These are phyloP conservation scores for Hesperophylax magnus DNA, from an alignment of 1,140 invertebrate genomes.

Conservation along the genomic window DNA sequence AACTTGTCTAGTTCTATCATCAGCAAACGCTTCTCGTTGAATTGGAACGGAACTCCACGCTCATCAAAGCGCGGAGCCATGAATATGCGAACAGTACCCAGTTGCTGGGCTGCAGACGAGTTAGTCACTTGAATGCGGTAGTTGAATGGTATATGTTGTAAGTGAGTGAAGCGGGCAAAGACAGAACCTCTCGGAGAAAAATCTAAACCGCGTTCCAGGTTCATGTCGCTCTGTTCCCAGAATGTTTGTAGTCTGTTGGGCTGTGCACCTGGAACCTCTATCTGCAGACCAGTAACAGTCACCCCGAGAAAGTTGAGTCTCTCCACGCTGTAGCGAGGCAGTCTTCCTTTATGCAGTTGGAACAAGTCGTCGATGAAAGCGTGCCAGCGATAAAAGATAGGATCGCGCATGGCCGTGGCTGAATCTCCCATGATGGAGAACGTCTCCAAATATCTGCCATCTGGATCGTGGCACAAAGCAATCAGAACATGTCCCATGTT, in stretches of 20 bases:
- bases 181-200: conserved; percentile 81
- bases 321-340: conserved; percentile 73
- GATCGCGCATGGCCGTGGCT: conserved; percentile 86
- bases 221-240: conserved; percentile 83
- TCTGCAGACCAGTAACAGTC: conserved; percentile 70
- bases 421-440: conserved; percentile 78
- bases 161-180: conserved; percentile 79
- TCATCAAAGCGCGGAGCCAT: conserved; percentile 81
- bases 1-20: conserved; percentile 88
- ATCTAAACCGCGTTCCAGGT: conserved; percentile 82
- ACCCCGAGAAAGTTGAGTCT: conserved; percentile 75
- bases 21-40: conserved; percentile 77
- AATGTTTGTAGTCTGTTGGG: conserved; percentile 76
- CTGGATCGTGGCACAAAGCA: conserved; percentile 81
- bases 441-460: conserved; percentile 66
- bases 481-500: conserved; percentile 79
- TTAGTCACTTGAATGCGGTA: conserved; percentile 80
- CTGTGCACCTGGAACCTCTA: conserved; percentile 66
- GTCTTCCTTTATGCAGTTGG: conserved; percentile 79
- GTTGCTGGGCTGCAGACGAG: conserved; percentile 60
- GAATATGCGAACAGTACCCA: conserved; percentile 83
- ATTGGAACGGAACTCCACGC: conserved; percentile 73
- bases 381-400: conserved; percentile 89
- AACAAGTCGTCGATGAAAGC: conserved; percentile 86
- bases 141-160: conserved; percentile 81